Base-by-base conservation (phyloP, 2,113 vertebrate species). In the Boulengeromyrus knoepffleri region DNA sequence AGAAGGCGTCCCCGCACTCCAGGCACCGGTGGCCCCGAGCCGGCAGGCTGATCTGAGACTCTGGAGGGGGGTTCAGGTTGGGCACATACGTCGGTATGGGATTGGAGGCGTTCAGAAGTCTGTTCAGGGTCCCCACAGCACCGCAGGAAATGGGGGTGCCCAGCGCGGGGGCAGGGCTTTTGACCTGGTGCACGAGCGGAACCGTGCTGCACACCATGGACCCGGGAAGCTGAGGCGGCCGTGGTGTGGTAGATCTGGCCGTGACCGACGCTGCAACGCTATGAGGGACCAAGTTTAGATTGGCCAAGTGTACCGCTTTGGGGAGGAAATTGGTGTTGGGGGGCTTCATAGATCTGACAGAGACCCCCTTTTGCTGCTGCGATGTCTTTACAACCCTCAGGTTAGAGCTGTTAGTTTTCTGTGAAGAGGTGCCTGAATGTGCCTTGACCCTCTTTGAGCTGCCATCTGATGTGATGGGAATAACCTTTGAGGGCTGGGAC, bases 301-400 rank as follows among this genome's bases (percentile, higher is more conserved):
- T 99, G n/a, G 98, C 98, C 91, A 99, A 93, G 94, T 99, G 98
- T 92, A 99, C 96, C 0, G 98, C 98, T 94, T 99, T 99, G 88
- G 98, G 98, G 58, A 99, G 96, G 19, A 97, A 96, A 91, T 89
- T 97, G 89, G 97, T 95, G 10, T 93, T 92, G 45, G 94, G n/a
- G 0, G 39, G 3, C 0, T 36, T 90, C 0, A 95, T 93, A 0
- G 94, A 87, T 90, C 94, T 94, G 0, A 56, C 15, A 1, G 92
- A 83, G 0, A 50, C 0, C 0, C 91, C 93, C 89, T 94, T 97
- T 90, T 95, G 94, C 31, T 88, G 91, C 86, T 94, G 92, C 39
- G 93, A 92, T 2, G 49, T 89, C 9, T 90, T 58, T 0, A 94
- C 91, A 17, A 92, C 93, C 91, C 94, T 97, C 19, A 95, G 90